Percentiles rank a stretch among this genome's conserved stretches.
These are phyloP conservation scores for Oryzias melastigma DNA, from an alignment of 2,113 vertebrate species.

Conservation along the genomic window DNA sequence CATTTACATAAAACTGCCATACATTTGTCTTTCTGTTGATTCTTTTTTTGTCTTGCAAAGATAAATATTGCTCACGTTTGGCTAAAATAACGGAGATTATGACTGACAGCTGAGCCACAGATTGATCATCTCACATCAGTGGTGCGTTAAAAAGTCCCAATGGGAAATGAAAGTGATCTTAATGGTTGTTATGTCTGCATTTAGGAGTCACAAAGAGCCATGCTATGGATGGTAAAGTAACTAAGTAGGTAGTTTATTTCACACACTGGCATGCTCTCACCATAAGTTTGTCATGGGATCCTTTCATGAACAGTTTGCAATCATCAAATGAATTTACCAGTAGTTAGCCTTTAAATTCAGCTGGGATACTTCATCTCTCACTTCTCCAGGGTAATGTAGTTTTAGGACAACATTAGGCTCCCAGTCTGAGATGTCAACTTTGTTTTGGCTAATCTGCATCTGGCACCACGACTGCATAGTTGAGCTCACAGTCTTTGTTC, in stretches of 20 bases:
- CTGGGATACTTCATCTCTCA: background rate
- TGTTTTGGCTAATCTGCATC: background rate
- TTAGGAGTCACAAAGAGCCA: background rate
- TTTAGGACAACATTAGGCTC: background rate
- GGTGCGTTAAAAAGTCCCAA: background rate
- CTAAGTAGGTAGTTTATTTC: too few species aligned
- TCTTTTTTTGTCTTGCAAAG: background rate
- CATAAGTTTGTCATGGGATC: background rate
- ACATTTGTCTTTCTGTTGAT: slow-evolving; percentile 1
- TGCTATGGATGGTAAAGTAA: too few species aligned
- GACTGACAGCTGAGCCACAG: background rate
- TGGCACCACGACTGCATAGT: background rate
- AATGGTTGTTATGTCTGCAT: background rate
- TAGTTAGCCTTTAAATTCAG: background rate
- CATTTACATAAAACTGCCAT: slow-evolving; percentile 7
- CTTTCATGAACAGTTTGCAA: background rate
- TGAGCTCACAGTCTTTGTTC: background rate
- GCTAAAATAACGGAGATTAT: background rate
- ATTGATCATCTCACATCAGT: background rate
- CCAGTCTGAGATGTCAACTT: background rate
- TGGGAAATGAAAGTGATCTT: background rate
- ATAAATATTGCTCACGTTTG: background rate
- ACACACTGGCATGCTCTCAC: background rate
- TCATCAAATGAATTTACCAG: background rate
- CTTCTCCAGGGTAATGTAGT: background rate